Evolutionary conservation across 2,797 vertebrate species (phyloP).

Genomic region (Galaxias olidus): DNA sequence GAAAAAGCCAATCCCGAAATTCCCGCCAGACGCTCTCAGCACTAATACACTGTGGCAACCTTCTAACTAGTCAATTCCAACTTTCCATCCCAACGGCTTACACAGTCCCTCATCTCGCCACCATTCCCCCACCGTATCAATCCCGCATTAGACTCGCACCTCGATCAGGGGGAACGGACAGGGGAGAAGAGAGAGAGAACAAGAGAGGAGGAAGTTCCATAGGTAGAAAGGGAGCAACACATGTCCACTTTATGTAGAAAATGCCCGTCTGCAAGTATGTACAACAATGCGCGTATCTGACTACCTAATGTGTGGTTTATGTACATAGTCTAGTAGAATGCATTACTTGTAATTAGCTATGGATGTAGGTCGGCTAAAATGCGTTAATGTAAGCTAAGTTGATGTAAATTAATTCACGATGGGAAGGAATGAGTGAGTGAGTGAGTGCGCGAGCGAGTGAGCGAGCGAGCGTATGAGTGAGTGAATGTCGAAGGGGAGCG

Average conservation of each 20-base stretch:
- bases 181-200: slow-evolving; percentile 25
- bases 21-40: slow-evolving; percentile 51
- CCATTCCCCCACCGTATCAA: slow-evolving; percentile 53
- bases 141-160: slow-evolving; percentile 71
- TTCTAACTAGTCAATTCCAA: slow-evolving; percentile 80
- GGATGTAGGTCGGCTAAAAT: no score
- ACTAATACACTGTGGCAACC: slow-evolving; percentile 75
- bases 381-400: no score
- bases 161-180: slow-evolving; percentile 47
- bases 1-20: slow-evolving; percentile 69
- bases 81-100: slow-evolving; percentile 61
- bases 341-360: no score
- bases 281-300: not conserved
- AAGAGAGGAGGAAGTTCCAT: not conserved
- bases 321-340: no score
- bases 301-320: no score
- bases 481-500: slow-evolving; percentile 27
- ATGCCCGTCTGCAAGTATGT: slow-evolving; percentile 10
- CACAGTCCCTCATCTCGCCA: slow-evolving; percentile 60
- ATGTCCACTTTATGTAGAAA: slow-evolving; percentile 60
- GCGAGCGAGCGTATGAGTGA: slow-evolving; percentile 12
- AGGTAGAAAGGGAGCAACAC: slow-evolving; percentile 7
- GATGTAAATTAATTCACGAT: not conserved
- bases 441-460: slow-evolving; percentile 2
- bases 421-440: not conserved